A percentile compares a stretch with the other conserved stretches of the same genome.
These are phyloP conservation scores for Cephus spinipes DNA, from an alignment of 2,888 invertebrate genomes.

Conservation along the genomic window DNA sequence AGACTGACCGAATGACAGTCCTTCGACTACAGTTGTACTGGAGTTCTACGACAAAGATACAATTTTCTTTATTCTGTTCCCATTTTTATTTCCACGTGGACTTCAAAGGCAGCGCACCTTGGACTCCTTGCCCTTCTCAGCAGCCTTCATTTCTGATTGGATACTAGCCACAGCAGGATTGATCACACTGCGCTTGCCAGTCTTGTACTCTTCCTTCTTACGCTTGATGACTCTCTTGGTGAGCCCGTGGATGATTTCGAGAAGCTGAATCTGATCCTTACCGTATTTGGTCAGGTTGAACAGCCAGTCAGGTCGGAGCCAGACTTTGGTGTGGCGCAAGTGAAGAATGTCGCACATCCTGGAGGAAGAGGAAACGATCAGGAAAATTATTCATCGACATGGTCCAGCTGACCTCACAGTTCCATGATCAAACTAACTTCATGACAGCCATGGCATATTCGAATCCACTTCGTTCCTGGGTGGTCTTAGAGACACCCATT, in stretches of 20 bases:
- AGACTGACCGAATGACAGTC: conserved; percentile 79
- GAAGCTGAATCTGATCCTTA: conserved; percentile 79
- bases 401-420: not conserved
- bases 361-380: conserved; percentile 16
- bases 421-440: conserved; percentile 69
- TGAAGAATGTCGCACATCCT: conserved; percentile 88
- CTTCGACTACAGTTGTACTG: conserved; percentile 71
- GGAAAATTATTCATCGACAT: not conserved
- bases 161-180: conserved; percentile 31
- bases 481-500: conserved; percentile 87
- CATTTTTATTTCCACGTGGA: not conserved
- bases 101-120: not conserved
- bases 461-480: conserved; percentile 84
- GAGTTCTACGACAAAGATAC: conserved; percentile 21
- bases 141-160: conserved; percentile 39
- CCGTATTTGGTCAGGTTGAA: conserved; percentile 83
- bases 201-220: conserved; percentile 81
- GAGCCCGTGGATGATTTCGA: conserved; percentile 82
- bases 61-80: not conserved
- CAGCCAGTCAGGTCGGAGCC: conserved; percentile 81
- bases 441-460: conserved; percentile 91
- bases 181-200: conserved; percentile 71
- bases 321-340: conserved; percentile 82
- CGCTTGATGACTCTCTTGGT: conserved; percentile 83
- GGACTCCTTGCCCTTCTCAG: conserved; percentile 24